These are phyloP conservation scores for Cinara cedri DNA, from an alignment of 2,888 invertebrate genomes.

Conservation along the genomic window DNA sequence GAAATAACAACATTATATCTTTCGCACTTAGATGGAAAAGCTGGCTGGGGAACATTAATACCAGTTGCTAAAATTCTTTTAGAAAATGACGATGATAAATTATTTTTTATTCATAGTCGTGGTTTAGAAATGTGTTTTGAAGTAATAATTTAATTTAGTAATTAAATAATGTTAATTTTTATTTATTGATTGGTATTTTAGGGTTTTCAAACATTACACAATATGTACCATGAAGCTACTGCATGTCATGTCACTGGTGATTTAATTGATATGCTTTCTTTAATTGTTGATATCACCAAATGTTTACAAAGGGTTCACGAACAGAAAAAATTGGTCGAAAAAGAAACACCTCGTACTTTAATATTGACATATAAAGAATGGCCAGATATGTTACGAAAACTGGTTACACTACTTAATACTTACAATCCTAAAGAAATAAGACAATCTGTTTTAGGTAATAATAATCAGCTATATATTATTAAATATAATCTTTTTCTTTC, in stretches of 20 bases:
- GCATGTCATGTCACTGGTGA: constrained; percentile 85
- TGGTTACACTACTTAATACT: constrained; percentile 85
- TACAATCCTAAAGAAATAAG: constrained; percentile 87
- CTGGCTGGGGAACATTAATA: constrained; percentile 93
- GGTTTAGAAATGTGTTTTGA: constrained; percentile 83
- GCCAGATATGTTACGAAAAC: constrained; percentile 83
- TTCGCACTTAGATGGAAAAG: constrained; percentile 81
- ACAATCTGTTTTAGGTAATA: constrained; percentile 75
- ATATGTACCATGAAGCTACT: constrained; percentile 92
- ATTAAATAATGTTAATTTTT: not conserved
- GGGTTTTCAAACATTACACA: constrained; percentile 87
- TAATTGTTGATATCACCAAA: constrained; percentile 75
- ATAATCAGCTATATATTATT: constrained; percentile 61
- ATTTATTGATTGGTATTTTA: constrained; percentile 64
- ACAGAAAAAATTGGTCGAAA: constrained; percentile 58
- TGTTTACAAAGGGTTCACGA: constrained; percentile 71
- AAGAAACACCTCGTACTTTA: constrained; percentile 54
- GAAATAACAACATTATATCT: constrained; percentile 74
- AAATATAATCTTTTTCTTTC: not conserved
- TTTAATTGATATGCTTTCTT: constrained; percentile 80
- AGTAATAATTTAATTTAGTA: constrained; percentile 63
- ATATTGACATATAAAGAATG: constrained; percentile 77
- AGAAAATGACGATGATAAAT: constrained; percentile 85
- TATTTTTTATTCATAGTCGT: constrained; percentile 88
- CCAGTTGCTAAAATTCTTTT: constrained; percentile 87